These are phyloP conservation scores for Drosophila rhopaloa DNA, from an alignment of 1,140 invertebrate species.

Conservation along the genomic window DNA sequence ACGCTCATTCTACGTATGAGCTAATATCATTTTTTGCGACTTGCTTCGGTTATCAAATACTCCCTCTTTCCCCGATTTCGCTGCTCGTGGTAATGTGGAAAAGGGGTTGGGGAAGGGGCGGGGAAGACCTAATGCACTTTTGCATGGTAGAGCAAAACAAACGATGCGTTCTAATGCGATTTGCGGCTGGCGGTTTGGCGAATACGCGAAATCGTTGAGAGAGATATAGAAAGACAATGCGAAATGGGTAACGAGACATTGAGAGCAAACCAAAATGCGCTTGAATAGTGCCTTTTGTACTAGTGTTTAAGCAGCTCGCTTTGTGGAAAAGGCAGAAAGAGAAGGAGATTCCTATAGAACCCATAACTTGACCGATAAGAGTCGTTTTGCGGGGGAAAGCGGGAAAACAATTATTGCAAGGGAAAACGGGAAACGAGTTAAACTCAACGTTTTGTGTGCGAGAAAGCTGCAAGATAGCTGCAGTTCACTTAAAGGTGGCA, in stretches of 20 bases:
- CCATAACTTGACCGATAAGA: constrained; percentile 43
- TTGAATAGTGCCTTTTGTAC: constrained; percentile 25
- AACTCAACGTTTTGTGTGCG: constrained; percentile 1
- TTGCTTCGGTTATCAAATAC: constrained; percentile 51
- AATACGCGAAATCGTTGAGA: constrained; percentile 11
- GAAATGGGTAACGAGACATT: constrained; percentile 5
- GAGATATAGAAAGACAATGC: constrained; percentile 17
- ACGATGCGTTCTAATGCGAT: constrained; percentile 63
- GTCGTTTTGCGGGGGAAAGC: constrained; percentile 18
- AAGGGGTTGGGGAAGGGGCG: background rate
- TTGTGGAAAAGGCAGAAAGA: constrained; percentile 8
- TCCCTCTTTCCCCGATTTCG: constrained; percentile 19
- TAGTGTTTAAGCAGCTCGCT: constrained; percentile 4
- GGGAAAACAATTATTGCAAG: constrained; percentile 10
- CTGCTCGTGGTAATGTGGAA: constrained; percentile 2
- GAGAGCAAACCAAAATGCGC: constrained; percentile 8
- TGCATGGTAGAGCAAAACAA: constrained; percentile 43
- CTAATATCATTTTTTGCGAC: constrained; percentile 52
- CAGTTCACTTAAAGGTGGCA: background rate
- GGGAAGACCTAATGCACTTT: constrained; percentile 41
- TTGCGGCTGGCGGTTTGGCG: constrained; percentile 27
- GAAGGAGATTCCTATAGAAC: background rate
- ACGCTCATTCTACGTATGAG: constrained; percentile 32
- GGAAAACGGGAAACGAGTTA: constrained; percentile 4
- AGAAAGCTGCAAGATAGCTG: constrained; percentile 2